A percentile compares a stretch with the other conserved stretches of the same genome.
These are phyloP conservation scores for Oscheius sp. DNA, from an alignment of 2,888 invertebrate genomes.

Conservation along the genomic window DNA sequence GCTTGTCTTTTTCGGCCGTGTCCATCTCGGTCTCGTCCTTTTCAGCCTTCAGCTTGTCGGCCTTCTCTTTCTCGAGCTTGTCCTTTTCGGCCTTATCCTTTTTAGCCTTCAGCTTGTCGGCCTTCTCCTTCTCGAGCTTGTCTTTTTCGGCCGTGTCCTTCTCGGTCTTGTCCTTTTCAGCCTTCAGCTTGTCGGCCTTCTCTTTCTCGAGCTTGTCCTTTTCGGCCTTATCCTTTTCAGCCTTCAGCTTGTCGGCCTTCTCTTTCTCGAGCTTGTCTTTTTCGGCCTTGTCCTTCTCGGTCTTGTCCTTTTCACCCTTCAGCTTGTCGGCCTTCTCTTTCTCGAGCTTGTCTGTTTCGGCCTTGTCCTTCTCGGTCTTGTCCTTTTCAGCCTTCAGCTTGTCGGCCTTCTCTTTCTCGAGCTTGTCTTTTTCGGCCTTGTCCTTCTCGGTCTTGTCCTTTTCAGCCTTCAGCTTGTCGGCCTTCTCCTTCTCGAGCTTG, in stretches of 20 bases:
- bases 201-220: not conserved
- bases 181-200: too few relatives aligned
- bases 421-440: slow-evolving; percentile 20
- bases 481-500: slow-evolving; percentile 13
- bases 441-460: slow-evolving; percentile 25
- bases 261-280: slow-evolving; percentile 21
- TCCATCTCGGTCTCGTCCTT: too few relatives aligned
- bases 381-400: slow-evolving; percentile 10
- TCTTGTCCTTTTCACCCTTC: slow-evolving; percentile 13
- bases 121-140: not conserved
- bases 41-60: slow-evolving; percentile 8
- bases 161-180: too few relatives aligned
- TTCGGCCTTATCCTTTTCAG: slow-evolving; percentile 14
- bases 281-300: slow-evolving; percentile 15
- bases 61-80: slow-evolving; percentile 26
- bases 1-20: slow-evolving; percentile 13
- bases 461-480: slow-evolving; percentile 24
- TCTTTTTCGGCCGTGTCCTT: too few relatives aligned
- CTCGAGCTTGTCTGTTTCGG: not conserved
- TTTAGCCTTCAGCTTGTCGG: slow-evolving; percentile 11
- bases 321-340: slow-evolving; percentile 20
- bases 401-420: slow-evolving; percentile 18
- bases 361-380: not conserved
- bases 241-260: slow-evolving; percentile 15
- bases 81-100: slow-evolving; percentile 23